These are phyloP conservation scores for Pseudomyrmex dendroicus DNA, from an alignment of 1,140 invertebrate species.

Conservation along the genomic window DNA sequence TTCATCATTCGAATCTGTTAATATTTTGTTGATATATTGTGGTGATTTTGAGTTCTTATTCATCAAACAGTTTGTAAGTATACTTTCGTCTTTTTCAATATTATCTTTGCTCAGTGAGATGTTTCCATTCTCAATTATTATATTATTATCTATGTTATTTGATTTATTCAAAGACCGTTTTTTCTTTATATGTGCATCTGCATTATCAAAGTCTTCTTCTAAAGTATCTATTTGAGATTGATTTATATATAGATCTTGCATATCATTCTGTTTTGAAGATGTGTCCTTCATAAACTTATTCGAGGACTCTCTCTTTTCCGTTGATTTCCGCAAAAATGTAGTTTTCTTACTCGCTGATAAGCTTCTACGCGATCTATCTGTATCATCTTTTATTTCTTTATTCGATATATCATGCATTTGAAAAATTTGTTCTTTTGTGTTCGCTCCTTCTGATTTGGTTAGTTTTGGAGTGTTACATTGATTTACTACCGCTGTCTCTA, in stretches of 20 bases:
- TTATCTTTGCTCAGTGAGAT: conserved; percentile 24
- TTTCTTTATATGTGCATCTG: neutral
- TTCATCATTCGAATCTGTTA: neutral
- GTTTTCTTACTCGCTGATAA: neutral
- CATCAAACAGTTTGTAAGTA: conserved; percentile 3
- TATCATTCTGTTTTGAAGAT: neutral
- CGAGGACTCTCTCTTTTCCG: neutral
- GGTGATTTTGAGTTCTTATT: conserved; percentile 8
- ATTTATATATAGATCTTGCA: neutral
- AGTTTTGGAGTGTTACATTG: neutral
- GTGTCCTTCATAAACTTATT: conserved; percentile 32
- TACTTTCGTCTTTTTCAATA: conserved; percentile 10
- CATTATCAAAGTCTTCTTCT: neutral
- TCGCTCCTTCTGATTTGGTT: neutral
- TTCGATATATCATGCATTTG: neutral
- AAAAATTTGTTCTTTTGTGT: neutral
- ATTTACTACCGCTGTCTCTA: neutral
- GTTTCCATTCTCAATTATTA: neutral
- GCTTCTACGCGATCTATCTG: conserved; percentile 4
- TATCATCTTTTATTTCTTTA: conserved; percentile 3
- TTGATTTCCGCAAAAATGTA: conserved; percentile 32
- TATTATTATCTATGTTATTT: conserved; percentile 11
- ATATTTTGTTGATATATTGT: neutral
- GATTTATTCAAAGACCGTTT: conserved; percentile 27
- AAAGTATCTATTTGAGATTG: conserved; percentile 16